These are phyloP conservation scores for Troglohyphantes excavatus DNA, from an alignment of 2,888 invertebrate species.

Conservation along the genomic window DNA sequence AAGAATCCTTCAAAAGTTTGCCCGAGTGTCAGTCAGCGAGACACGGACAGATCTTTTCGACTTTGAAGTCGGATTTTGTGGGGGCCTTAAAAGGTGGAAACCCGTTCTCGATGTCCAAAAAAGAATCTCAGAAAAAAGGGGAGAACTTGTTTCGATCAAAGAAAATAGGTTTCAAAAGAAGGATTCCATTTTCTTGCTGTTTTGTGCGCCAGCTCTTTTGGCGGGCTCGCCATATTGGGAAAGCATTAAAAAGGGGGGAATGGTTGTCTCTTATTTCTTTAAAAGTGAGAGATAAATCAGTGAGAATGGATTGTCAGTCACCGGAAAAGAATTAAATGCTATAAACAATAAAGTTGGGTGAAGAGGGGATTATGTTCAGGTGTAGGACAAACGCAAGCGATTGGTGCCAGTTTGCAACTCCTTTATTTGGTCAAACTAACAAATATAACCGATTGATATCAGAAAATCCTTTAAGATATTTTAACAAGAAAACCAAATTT, in stretches of 20 bases:
- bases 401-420: no score
- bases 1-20: conserved; percentile 40
- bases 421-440: no score
- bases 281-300: conserved; percentile 29
- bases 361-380: no score
- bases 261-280: conserved; percentile 20
- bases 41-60: conserved; percentile 45
- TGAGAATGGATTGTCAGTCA: conserved; percentile 30
- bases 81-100: neutral
- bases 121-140: conserved; percentile 21
- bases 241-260: conserved; percentile 19
- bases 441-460: no score
- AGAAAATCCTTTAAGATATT: no score
- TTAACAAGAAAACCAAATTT: no score
- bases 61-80: conserved; percentile 51
- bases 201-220: neutral
- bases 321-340: conserved; percentile 39
- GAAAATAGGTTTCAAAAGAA: conserved; percentile 50
- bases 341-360: neutral
- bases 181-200: neutral
- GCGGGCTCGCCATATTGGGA: conserved; percentile 10
- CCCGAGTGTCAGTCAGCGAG: conserved; percentile 29
- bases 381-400: no score
- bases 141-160: conserved; percentile 64
- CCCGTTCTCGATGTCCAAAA: conserved; percentile 32